Evolutionary conservation across 2,797 vertebrate genomes (phyloP).

Genomic region (Melopsittacus undulatus): DNA sequence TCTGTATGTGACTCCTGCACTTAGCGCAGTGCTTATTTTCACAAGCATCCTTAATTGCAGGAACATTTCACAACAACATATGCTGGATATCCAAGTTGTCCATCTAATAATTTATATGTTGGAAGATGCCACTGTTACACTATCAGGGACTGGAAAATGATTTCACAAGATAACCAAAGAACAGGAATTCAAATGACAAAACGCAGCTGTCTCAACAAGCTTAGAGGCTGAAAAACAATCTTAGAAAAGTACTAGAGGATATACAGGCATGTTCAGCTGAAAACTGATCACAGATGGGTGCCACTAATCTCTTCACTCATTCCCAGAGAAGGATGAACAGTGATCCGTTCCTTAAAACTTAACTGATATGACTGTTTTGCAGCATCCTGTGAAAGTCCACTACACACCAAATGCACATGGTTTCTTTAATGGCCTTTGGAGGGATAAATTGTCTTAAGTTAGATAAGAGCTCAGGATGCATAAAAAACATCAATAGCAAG

Average conservation of each 20-base stretch:
- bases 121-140: background rate
- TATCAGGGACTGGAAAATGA: background rate
- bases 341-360: background rate
- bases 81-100: background rate
- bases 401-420: background rate
- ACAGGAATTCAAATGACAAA: background rate
- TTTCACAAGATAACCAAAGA: background rate
- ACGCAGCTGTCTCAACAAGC: background rate
- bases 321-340: background rate
- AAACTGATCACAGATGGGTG: background rate
- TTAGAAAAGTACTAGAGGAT: background rate
- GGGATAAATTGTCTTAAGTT: background rate
- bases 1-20: background rate
- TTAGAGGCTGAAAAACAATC: background rate
- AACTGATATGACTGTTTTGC: background rate
- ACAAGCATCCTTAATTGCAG: background rate
- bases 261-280: background rate
- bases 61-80: background rate
- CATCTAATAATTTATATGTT: background rate
- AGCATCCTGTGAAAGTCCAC: background rate
- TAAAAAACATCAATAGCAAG: background rate
- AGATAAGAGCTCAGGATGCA: background rate
- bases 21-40: background rate
- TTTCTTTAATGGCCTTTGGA: background rate
- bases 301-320: background rate